Evolutionary conservation across 2,888 invertebrate genomes (phyloP), one percentile per base, ranked within the genome.

Genomic region (Tillus elongatus): DNA sequence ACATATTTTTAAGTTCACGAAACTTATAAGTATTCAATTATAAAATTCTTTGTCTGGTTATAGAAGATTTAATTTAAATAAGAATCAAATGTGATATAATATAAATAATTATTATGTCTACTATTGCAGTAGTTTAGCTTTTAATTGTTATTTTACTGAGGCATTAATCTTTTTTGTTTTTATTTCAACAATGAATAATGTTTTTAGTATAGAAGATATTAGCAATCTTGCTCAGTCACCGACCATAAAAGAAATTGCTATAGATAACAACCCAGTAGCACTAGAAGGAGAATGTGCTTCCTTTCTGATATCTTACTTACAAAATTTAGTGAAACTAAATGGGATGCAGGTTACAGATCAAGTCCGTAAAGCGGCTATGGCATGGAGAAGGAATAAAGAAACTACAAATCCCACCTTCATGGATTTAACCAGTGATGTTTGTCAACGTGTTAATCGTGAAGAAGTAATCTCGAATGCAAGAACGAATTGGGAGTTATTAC

Each of bases 261-360:
- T 93, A 39, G 92, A 88, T 60, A 84, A 83, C 42, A 89, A 89
- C 66, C 87, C 88, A 0, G 78, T 89, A 6, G 81, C 82, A 12
- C 62, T 83, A 43, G 80, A 77, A n/a, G 80, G 83, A 0, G 87
- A 88, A 52, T 88, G 85, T 55, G 76, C 82, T 2, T 82, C 86
- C 0, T 88, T 86, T 58, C 64, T 88, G 30, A 85, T 88, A 0
- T 83, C 86, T 0, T 83, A 85, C 60, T 65, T 88, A 42, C 84
- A 86, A 13, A 77, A 79, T 57, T 68, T 89, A 43, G 67, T 75
- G 39, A 72, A 79, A 30, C 66, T 89, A 28, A 87, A 86, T 48
- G 77, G 78, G 49, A 82, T 86, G 79, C 78, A 81, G 52, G 77
- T 87, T 14, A 85, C 79, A 10, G 85, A 85, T 45, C 83, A 85